Evolutionary conservation across 2,888 invertebrate genomes (phyloP), one percentile per base, ranked within the genome.

Genomic region (Heliconius aoede): DNA sequence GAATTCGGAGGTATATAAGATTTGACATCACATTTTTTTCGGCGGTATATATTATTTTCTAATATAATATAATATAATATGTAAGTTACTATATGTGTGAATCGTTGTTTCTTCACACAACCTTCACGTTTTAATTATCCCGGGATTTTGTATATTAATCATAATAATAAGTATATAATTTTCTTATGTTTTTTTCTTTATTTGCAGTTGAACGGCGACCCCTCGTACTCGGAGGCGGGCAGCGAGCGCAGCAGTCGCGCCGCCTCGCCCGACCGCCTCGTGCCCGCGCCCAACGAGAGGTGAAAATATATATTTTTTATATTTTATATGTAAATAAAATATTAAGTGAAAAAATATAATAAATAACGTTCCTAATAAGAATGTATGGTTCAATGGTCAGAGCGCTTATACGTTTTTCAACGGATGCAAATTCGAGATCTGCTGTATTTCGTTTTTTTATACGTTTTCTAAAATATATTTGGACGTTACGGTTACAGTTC

Each of bases 181-280:
- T 72, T 36, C 4, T 65, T 18, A 30, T 9, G 13, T n/a, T 18
- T 62, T 30, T 30, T n/a, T 21, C 5, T 55, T n/a, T 55, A 3
- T 9, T n/a, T 55, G n/a, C n/a, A 93, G 93, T 77, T 93, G 82
- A 90, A 92, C 83, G 91, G 92, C 83, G 95, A 94, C 85, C 95
- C 94, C 84, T 95, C 95, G 80, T 94, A 92, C 86, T 87, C 88
- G 79, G 94, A 93, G 83, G 91, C 91, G 78, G 89, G 88, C 81
- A 94, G 94, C 84, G 95, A 93, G 80, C 95, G 95, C 85, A 95
- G 95, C 89, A 95, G 95, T 85, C 94, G 96, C 84, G 95, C 96
- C 26, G 95, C 96, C 3, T 95, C 96, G 30, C 96, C 96, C 58
- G 95, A 96, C 89, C 95, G 96, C 87, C 94, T 95, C 81, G 95